These are phyloP conservation scores for Umimayanthus chanpuru DNA, from an alignment of 92 coral and sea anemone genomes.

Conservation along the genomic window DNA sequence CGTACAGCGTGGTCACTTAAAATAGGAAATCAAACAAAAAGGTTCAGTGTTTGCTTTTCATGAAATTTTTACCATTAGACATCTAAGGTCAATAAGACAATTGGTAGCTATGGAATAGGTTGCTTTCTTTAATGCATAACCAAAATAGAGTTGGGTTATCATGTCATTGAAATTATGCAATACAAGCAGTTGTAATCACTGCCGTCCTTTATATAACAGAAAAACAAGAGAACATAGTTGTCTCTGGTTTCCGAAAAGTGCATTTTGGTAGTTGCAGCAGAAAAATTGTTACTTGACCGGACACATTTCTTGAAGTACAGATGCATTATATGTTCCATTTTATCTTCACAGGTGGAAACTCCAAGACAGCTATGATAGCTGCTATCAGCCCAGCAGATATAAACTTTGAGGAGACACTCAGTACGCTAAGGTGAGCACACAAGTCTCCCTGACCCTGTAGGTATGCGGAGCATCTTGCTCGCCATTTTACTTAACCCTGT, in stretches of 20 bases:
- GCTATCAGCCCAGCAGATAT: constrained; percentile 98
- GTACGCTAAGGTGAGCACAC: constrained; percentile 82
- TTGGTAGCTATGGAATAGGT: neutral
- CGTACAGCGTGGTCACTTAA: no score
- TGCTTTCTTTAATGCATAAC: neutral
- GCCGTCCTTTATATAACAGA: neutral
- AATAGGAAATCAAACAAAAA: no score
- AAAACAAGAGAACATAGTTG: neutral
- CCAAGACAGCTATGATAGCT: constrained; percentile 99
- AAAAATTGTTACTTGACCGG: no score
- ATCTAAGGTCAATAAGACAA: neutral
- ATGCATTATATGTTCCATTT: neutral
- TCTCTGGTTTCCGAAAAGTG: neutral
- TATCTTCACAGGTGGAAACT: constrained; percentile 81
- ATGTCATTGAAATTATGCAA: neutral
- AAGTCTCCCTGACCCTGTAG: no score
- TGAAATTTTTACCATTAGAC: neutral
- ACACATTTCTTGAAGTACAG: neutral
- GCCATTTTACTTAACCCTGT: neutral
- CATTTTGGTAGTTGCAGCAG: neutral
- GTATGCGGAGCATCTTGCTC: neutral
- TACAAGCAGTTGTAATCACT: neutral
- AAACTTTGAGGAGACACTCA: constrained; percentile 94
- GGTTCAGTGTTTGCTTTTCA: neutral
- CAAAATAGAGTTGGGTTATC: neutral